These are phyloP conservation scores for Eucidaris tribuloides DNA, from an alignment of 35 echinoderm and acorn worm species.

Conservation along the genomic window DNA sequence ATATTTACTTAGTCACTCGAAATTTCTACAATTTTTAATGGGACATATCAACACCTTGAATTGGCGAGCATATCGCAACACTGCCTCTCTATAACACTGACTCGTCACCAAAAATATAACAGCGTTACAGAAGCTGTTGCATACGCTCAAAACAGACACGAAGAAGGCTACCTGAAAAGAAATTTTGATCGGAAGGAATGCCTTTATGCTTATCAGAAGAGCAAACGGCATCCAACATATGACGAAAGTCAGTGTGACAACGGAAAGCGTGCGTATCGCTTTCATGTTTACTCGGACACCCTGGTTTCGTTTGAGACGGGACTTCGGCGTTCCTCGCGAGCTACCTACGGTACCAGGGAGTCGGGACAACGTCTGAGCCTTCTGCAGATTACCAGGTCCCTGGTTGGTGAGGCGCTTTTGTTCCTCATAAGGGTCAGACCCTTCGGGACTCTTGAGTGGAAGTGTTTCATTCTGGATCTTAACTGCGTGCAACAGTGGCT, in stretches of 20 bases:
- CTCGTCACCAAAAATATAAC: background rate
- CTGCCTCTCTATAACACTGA: background rate
- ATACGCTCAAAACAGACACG: background rate
- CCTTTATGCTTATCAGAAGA: background rate
- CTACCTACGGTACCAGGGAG: background rate
- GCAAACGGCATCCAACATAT: background rate
- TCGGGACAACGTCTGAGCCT: background rate
- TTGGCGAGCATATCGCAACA: background rate
- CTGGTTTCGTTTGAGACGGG: background rate
- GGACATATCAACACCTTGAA: too few species aligned
- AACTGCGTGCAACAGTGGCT: too few species aligned
- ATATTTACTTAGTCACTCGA: too few species aligned
- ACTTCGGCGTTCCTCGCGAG: background rate
- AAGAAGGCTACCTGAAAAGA: background rate
- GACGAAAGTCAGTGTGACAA: background rate
- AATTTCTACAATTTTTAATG: too few species aligned
- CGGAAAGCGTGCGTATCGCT: background rate
- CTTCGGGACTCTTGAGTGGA: background rate
- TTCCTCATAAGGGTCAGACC: background rate
- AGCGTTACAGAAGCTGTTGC: background rate
- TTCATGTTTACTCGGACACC: background rate
- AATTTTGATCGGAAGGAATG: background rate
- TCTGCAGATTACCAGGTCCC: background rate
- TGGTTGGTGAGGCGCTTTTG: background rate
- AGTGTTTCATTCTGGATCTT: background rate